Base-by-base conservation (phyloP, 2,888 invertebrate species). In the Trichogramma dendrolimi region DNA sequence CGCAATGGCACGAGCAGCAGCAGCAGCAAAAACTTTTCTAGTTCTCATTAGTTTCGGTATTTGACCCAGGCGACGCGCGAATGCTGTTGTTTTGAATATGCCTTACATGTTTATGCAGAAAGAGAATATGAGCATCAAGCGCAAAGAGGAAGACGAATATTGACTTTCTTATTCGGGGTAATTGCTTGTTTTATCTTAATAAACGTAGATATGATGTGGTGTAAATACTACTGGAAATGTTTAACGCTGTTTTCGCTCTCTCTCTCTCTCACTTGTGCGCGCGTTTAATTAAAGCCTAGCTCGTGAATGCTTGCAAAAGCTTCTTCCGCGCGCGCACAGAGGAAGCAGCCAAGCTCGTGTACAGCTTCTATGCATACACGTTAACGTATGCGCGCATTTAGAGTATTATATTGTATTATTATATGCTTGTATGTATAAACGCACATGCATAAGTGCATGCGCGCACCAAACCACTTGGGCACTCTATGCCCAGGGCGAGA, bases 151-250 rank as follows among this genome's bases (percentile, higher is more conserved):
- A 64, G 62, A 57, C 49, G 64, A 49, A 49, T 63, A 64, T 63
- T 64, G 64, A 65, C 63, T 61, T 61, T 58, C 53, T 62, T 65
- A 60, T 47, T 49, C 58, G 56, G 27, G 47, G 60, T 52, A 65
- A 67, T 65, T 67, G 67, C 71, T 73, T 71, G 71, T 71, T 72
- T 71, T 69, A 69, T 71, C 70, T 72, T 70, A 71, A 72, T 70
- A 64, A 71, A 68, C 67, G 68, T 60, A 60, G 55, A 66, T 67
- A 68, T 66, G 66, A 65, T 66, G 62, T 62, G 65, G 67, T 67
- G 71, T 69, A 66, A 27, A 27, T 67, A 64, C 63, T 64, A 63
- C 67, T 68, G 54, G 40, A 51, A 61, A 47, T 47, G 63, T 46
- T n/a, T n/a, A 47, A 8, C 10, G 10, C 10, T 27, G 27, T 27